phyloP scores from a whole-genome alignment of 2,888 invertebrate species.

The Leucoptera coffeella region DNA sequence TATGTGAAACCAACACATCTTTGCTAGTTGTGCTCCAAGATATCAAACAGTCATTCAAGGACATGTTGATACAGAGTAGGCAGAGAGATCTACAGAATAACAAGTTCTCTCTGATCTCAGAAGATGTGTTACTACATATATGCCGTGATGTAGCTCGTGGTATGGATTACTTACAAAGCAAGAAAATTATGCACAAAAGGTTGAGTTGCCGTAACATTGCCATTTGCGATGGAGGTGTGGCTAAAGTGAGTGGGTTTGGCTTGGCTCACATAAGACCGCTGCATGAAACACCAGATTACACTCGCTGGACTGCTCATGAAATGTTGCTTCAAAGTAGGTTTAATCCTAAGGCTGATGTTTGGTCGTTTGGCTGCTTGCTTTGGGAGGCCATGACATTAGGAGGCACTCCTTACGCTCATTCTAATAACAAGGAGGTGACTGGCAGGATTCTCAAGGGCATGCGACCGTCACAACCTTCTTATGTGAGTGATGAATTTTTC shows the following conservation, averaged over 20 bases:
- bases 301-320: conserved; percentile 76
- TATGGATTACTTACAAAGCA: conserved; percentile 62
- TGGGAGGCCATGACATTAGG: conserved; percentile 80
- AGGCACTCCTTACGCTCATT: conserved; percentile 70
- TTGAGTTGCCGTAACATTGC: conserved; percentile 68
- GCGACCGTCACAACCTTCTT: conserved; percentile 66
- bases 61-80: conserved; percentile 58
- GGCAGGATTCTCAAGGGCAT: conserved; percentile 64
- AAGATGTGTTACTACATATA: conserved; percentile 57
- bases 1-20: conserved; percentile 71
- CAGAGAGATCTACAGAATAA: conserved; percentile 43
- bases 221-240: conserved; percentile 56
- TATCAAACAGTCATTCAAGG: conserved; percentile 62
- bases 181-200: conserved; percentile 67
- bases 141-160: conserved; percentile 64
- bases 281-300: conserved; percentile 64
- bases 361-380: conserved; percentile 76
- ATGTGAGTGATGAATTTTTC: conserved; percentile 72
- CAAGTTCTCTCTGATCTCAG: conserved; percentile 55
- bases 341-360: conserved; percentile 70
- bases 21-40: conserved; percentile 70
- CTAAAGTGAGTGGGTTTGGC: conserved; percentile 73
- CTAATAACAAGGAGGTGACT: conserved; percentile 60
- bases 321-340: conserved; percentile 63
- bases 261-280: conserved; percentile 59